phyloP scores from a whole-genome alignment of 1,140 invertebrate genomes.

The Chironomus tepperi region DNA sequence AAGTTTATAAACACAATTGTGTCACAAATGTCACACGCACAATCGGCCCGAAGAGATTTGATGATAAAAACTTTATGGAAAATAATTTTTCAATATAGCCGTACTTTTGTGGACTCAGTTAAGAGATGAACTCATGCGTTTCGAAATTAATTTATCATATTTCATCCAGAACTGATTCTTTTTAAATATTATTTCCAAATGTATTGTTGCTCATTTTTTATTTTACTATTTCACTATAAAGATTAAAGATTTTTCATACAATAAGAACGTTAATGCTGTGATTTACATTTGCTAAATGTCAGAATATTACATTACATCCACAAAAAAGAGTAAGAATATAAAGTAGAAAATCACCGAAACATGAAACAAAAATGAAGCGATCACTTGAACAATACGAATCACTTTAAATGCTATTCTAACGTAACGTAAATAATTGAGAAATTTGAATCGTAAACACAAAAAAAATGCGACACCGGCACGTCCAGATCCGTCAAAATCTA shows the following conservation, averaged over 20 bases:
- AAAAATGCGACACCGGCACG: background rate
- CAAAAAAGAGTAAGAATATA: no score
- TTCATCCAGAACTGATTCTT: background rate
- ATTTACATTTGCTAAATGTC: no score
- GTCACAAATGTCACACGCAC: constrained; percentile 11
- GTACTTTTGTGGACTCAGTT: no score
- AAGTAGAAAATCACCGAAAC: no score
- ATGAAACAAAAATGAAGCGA: no score
- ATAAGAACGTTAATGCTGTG: no score
- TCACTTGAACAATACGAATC: no score
- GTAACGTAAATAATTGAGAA: background rate
- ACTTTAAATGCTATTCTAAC: no score
- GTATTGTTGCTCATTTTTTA: no score
- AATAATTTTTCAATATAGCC: background rate
- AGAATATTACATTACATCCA: no score
- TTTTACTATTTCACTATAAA: no score
- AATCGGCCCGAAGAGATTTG: background rate
- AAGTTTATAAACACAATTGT: background rate
- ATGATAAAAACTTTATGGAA: background rate
- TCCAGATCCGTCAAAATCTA: constrained; percentile 5
- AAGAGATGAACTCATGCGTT: background rate
- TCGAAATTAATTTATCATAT: constrained; percentile 3
- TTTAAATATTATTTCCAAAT: background rate
- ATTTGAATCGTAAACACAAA: background rate
- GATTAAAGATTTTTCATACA: no score